phyloP scores from a whole-genome alignment of 2,888 invertebrate genomes.

The Melanchra persicariae region DNA sequence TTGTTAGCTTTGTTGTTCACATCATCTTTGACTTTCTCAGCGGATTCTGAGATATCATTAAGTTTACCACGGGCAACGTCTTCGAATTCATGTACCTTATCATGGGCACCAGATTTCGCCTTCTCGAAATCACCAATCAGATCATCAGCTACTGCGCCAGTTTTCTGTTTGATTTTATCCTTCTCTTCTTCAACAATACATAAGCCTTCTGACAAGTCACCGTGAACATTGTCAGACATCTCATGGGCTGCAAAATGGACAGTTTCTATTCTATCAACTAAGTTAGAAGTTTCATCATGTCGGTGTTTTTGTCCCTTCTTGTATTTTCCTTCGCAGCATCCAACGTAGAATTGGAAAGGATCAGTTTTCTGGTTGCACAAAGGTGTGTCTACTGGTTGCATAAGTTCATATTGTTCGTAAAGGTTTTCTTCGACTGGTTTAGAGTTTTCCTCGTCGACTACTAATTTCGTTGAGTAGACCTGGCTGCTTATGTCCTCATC shows the following conservation, averaged over 20 bases:
- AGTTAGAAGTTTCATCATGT: conserved; percentile 86
- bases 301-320: conserved; percentile 82
- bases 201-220: conserved; percentile 77
- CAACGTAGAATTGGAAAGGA: conserved; percentile 83
- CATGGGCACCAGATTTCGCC: conserved; percentile 73
- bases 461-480: conserved; percentile 84
- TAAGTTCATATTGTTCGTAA: conserved; percentile 85
- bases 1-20: conserved; percentile 71
- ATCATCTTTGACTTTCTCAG: conserved; percentile 73
- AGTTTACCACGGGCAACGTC: conserved; percentile 72
- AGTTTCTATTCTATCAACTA: conserved; percentile 85
- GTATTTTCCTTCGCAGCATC: conserved; percentile 83
- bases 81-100: conserved; percentile 71
- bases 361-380: conserved; percentile 75
- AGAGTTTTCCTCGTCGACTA: conserved; percentile 83
- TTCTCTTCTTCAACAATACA: conserved; percentile 81
- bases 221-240: conserved; percentile 77
- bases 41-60: conserved; percentile 74
- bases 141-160: conserved; percentile 75
- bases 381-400: conserved; percentile 88
- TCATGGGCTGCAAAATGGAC: conserved; percentile 85
- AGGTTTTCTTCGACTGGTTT: conserved; percentile 77
- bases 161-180: conserved; percentile 80
- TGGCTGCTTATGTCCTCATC: conserved; percentile 81
- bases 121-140: conserved; percentile 75